These are phyloP conservation scores for Fistularia commersonii DNA, from an alignment of 2,797 vertebrate genomes.

Conservation along the genomic window DNA sequence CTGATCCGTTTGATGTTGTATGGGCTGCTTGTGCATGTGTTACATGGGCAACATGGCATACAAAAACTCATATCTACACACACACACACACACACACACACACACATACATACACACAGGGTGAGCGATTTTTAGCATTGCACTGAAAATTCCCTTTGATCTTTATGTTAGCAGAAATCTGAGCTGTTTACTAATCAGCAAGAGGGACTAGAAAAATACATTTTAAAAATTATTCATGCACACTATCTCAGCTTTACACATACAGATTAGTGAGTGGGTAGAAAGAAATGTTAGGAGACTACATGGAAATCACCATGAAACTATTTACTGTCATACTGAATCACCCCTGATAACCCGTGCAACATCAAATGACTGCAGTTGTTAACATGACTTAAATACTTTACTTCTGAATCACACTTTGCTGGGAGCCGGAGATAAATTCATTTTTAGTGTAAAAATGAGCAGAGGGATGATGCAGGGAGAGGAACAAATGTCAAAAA, in stretches of 20 bases:
- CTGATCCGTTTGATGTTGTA: too few species aligned
- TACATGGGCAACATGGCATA: background rate
- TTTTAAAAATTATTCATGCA: conserved; percentile 25
- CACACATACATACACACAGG: conserved; percentile 22
- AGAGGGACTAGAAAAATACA: conserved; percentile 24
- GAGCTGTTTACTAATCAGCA: conserved; percentile 60
- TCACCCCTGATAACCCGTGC: conserved; percentile 24
- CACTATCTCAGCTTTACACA: conserved; percentile 38
- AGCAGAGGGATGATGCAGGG: background rate
- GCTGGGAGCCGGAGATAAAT: conserved; percentile 4
- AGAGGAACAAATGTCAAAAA: background rate
- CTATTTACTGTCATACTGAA: conserved; percentile 27
- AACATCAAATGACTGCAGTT: conserved; percentile 29
- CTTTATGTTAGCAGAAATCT: conserved; percentile 46
- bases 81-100: conserved; percentile 21
- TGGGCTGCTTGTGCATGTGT: too few species aligned
- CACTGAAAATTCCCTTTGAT: conserved; percentile 68
- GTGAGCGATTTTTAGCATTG: conserved; percentile 50
- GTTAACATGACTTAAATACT: conserved; percentile 38
- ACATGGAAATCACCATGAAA: conserved; percentile 44
- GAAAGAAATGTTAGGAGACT: conserved; percentile 38
- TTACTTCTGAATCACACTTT: conserved; percentile 25
- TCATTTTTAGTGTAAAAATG: background rate
- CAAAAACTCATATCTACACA: conserved; percentile 15
- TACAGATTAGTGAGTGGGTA: conserved; percentile 39